phyloP scores from a whole-genome alignment of 2,888 invertebrate species.

The Amphiduros pacificus region DNA sequence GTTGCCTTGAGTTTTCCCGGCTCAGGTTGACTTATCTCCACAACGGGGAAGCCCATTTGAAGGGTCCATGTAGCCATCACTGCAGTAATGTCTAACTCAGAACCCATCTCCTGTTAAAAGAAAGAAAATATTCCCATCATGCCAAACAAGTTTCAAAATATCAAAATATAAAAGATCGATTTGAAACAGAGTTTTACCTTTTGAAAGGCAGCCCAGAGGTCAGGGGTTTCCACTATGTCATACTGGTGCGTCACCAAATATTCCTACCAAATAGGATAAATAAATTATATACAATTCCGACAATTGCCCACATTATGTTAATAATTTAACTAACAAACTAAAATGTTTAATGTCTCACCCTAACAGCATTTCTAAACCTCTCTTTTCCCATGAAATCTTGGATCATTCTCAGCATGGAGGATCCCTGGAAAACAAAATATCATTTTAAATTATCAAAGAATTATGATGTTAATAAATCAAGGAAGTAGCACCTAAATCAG shows the following conservation, averaged over 20 bases:
- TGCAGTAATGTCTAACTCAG: conserved; percentile 35
- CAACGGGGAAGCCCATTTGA: conserved; percentile 55
- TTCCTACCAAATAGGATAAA: conserved; percentile 62
- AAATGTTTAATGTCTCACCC: conserved; percentile 23
- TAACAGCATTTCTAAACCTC: conserved; percentile 67
- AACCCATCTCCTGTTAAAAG: conserved; percentile 19
- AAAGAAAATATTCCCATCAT: background rate
- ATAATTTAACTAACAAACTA: too few species aligned
- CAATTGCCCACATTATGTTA: background rate
- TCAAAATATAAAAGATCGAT: background rate
- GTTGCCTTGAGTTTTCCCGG: conserved; percentile 34
- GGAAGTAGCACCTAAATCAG: too few species aligned
- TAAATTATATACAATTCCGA: background rate
- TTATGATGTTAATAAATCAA: too few species aligned
- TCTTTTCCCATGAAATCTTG: conserved; percentile 71
- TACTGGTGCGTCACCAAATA: conserved; percentile 74
- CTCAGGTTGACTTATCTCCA: conserved; percentile 37
- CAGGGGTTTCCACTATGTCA: conserved; percentile 77
- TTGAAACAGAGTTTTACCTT: conserved; percentile 30
- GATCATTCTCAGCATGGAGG: conserved; percentile 74
- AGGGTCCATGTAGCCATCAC: conserved; percentile 58
- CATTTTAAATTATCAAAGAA: too few species aligned
- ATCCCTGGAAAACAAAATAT: conserved; percentile 64
- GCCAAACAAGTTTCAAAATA: background rate
- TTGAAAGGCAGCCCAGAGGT: conserved; percentile 71